phyloP scores from a whole-genome alignment of 2,797 vertebrate genomes.

The Hydrophis major region DNA sequence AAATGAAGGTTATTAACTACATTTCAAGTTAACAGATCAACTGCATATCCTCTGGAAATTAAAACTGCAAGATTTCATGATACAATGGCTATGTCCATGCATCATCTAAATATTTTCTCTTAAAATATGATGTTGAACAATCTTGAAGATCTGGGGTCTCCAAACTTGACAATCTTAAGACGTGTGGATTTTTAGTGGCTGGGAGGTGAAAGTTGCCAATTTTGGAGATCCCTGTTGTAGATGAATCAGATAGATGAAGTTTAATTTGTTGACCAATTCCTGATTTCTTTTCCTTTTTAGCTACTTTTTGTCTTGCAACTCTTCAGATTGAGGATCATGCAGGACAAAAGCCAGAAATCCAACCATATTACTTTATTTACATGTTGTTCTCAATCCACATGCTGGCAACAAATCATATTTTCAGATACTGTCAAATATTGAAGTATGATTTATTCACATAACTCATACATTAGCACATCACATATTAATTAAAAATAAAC shows the following conservation, averaged over 20 bases:
- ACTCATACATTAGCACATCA: not conserved
- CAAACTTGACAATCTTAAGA: not conserved
- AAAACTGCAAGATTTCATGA: constrained; percentile 14
- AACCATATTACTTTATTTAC: not conserved
- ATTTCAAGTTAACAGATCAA: not conserved
- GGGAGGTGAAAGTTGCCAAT: not conserved
- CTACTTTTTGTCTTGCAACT: not conserved
- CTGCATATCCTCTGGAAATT: constrained; percentile 10
- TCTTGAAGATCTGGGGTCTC: not conserved
- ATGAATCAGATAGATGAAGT: not conserved
- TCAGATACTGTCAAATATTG: not conserved
- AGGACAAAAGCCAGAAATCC: not conserved
- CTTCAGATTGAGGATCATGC: not conserved
- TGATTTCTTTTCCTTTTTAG: not conserved
- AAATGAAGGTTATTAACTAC: not conserved
- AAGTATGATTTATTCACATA: not conserved
- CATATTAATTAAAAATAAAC: not conserved
- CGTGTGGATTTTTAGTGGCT: not conserved
- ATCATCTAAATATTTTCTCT: not conserved
- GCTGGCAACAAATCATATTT: not conserved
- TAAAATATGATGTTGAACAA: not conserved
- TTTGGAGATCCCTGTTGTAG: not conserved
- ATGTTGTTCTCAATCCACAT: not conserved
- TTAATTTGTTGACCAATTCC: not conserved
- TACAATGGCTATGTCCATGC: not conserved